phyloP scores from a whole-genome alignment of 2,797 vertebrate genomes.

The Novumbra hubbsi region DNA sequence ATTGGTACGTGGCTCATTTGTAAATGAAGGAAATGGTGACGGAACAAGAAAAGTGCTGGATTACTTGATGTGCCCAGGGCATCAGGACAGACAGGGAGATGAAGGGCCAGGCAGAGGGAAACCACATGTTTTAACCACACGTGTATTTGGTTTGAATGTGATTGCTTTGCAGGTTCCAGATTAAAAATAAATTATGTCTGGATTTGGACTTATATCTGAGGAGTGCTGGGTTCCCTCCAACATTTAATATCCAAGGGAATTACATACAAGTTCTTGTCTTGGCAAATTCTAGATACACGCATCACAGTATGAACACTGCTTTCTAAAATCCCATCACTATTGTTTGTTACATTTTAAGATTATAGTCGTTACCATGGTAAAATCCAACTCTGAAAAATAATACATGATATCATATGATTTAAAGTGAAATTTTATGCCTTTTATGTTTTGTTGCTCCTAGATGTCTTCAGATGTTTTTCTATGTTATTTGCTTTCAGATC shows the following conservation, averaged over 20 bases:
- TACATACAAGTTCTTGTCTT: background rate
- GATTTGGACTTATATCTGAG: conserved; percentile 26
- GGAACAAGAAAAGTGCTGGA: conserved; percentile 34
- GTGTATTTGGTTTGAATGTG: conserved; percentile 46
- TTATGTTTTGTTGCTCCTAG: background rate
- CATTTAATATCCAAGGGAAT: background rate
- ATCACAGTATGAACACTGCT: background rate
- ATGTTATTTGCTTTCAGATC: background rate
- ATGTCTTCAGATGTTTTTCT: background rate
- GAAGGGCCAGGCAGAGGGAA: background rate
- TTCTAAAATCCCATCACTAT: background rate
- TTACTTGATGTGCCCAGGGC: conserved; percentile 8
- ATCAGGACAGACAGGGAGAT: background rate
- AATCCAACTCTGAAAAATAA: background rate
- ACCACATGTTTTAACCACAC: conserved; percentile 28
- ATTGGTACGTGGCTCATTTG: conserved; percentile 38
- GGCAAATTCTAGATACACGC: background rate
- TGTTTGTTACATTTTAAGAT: background rate
- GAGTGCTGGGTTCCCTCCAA: background rate
- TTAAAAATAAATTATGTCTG: conserved; percentile 13
- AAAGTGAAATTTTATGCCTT: background rate
- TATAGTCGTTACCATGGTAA: background rate
- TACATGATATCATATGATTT: background rate
- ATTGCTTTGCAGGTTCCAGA: conserved; percentile 33
- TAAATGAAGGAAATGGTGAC: conserved; percentile 36